Evolutionary conservation across 1,140 invertebrate genomes (phyloP).

Genomic region (Ceratitis capitata): DNA sequence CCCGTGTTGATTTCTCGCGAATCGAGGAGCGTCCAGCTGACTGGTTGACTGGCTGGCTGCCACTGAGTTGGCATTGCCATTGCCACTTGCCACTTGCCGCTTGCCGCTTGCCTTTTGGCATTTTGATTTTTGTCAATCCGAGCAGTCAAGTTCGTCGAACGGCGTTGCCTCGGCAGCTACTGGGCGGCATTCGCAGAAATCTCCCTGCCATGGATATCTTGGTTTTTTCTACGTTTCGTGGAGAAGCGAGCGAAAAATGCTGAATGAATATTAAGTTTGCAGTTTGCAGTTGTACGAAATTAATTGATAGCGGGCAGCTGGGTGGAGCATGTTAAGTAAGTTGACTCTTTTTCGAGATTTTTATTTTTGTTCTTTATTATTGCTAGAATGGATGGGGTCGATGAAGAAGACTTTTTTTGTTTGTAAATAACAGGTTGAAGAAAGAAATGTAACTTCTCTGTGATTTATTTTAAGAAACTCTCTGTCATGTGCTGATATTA

Average conservation of each 20-base stretch:
- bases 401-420: no score
- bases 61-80: background rate
- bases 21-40: slow-evolving; percentile 11
- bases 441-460: no score
- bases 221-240: no score
- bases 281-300: background rate
- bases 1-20: slow-evolving; percentile 21
- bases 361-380: background rate
- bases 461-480: no score
- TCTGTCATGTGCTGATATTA: no score
- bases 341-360: background rate
- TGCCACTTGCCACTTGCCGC: background rate
- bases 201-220: background rate
- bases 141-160: slow-evolving; percentile 30
- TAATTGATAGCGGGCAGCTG: slow-evolving; percentile 14
- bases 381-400: background rate
- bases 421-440: no score
- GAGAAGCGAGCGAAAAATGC: background rate
- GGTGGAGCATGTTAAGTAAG: background rate
- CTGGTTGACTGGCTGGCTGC: background rate
- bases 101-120: background rate
- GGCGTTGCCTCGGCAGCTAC: background rate
- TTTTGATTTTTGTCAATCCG: slow-evolving; percentile 28
- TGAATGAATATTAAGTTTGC: background rate
- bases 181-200: slow-evolving; percentile 31